Evolutionary conservation across 1,140 invertebrate species (phyloP).

Genomic region (Drosophila littoralis): DNA sequence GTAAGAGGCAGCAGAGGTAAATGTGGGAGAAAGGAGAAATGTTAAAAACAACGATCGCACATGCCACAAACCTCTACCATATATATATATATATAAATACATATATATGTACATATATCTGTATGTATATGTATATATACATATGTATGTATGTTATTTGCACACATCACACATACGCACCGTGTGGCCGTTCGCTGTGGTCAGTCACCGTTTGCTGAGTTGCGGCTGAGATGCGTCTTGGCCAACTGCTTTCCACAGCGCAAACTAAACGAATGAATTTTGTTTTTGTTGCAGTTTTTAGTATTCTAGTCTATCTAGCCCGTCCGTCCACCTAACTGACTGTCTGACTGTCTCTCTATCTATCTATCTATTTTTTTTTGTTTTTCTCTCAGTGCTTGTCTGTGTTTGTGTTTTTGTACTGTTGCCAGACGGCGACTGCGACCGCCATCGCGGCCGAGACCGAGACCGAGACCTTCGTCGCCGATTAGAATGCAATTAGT

Average conservation of each 20-base stretch:
- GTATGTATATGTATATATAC: conserved; percentile 16
- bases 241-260: conserved; percentile 71
- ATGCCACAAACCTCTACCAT: conserved; percentile 32
- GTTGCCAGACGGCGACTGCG: conserved; percentile 42
- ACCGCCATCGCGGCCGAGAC: conserved; percentile 57
- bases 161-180: conserved; percentile 47
- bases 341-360: conserved; percentile 7
- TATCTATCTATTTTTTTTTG: not conserved
- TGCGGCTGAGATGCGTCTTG: conserved; percentile 57
- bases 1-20: not conserved
- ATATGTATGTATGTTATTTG: conserved; percentile 1
- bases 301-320: conserved; percentile 25
- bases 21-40: conserved; percentile 12
- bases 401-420: conserved; percentile 28
- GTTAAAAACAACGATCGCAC: conserved; percentile 23
- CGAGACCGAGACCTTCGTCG: conserved; percentile 68
- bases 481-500: conserved; percentile 80
- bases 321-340: conserved; percentile 2
- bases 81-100: conserved; percentile 11
- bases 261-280: conserved; percentile 57
- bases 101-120: too few species aligned
- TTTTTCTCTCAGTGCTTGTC: not conserved
- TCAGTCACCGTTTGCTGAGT: conserved; percentile 36
- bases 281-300: conserved; percentile 50
- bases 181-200: conserved; percentile 28